A percentile compares a stretch with the other conserved stretches of the same genome.
phyloP scores from a whole-genome alignment of 2,888 invertebrate genomes.

The Empis livida region DNA sequence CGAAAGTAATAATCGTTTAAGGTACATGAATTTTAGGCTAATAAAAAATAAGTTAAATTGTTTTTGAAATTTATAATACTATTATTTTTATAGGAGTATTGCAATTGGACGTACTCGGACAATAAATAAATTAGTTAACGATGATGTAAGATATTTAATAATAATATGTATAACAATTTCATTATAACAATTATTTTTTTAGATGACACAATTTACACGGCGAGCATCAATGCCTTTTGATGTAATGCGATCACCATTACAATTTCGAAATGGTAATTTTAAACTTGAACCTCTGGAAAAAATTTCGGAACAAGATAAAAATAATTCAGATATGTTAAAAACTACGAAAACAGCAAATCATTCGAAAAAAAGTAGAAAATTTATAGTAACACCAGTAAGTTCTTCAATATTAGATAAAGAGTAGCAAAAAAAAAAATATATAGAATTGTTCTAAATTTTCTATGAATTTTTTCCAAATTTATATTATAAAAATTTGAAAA shows the following conservation, averaged over 20 bases:
- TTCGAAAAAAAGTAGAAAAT: slow-evolving; percentile 11
- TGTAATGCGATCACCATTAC: slow-evolving; percentile 8
- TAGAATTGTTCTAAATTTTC: too few species aligned
- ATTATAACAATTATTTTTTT: neutral
- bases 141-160: neutral
- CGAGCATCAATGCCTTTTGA: slow-evolving; percentile 11
- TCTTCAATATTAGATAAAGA: neutral
- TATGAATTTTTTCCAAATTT: too few species aligned
- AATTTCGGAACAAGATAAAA: slow-evolving; percentile 2
- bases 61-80: neutral
- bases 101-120: neutral
- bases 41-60: too few species aligned
- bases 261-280: slow-evolving; percentile 5
- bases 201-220: neutral
- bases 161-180: neutral
- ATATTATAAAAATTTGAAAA: too few species aligned
- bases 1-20: slow-evolving; percentile 2
- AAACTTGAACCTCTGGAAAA: slow-evolving; percentile 4
- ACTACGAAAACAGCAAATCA: neutral
- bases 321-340: neutral
- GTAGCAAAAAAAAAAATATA: too few species aligned
- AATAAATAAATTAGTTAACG: neutral
- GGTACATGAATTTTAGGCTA: slow-evolving; percentile 9
- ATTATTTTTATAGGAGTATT: neutral
- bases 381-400: slow-evolving; percentile 18